Evolutionary conservation across 2,113 vertebrate species (phyloP).

Genomic region (Phalacrocorax pelagicus): DNA sequence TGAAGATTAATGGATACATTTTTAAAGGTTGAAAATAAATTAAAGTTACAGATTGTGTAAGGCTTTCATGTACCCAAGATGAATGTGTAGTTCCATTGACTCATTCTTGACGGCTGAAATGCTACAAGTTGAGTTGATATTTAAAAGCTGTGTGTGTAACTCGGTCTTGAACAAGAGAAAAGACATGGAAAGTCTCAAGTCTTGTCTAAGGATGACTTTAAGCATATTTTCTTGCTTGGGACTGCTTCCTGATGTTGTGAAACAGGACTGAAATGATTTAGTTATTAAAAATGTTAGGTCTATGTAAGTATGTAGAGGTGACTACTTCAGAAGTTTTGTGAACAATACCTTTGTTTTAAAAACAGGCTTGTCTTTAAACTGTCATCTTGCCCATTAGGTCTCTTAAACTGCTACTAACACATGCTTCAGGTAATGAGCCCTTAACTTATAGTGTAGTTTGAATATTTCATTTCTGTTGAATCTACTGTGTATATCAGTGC

Average conservation of each 20-base stretch:
- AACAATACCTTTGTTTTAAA: neutral
- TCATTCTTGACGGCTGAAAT: neutral
- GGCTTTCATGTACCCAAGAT: neutral
- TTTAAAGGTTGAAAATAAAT: neutral
- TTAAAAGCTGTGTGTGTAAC: neutral
- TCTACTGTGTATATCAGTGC: neutral
- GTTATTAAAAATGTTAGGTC: neutral
- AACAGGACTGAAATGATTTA: neutral
- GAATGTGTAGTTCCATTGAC: neutral
- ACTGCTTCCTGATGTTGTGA: neutral
- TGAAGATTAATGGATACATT: neutral
- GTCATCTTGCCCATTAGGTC: neutral
- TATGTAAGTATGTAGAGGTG: neutral
- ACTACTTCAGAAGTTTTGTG: neutral
- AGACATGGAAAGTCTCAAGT: neutral
- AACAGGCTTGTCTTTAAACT: neutral
- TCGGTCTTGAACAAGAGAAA: neutral
- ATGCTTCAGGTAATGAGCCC: neutral
- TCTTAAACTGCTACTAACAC: neutral
- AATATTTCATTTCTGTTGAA: neutral
- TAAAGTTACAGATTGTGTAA: neutral
- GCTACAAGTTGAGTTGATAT: neutral
- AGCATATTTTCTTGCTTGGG: neutral
- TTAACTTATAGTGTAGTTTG: neutral
- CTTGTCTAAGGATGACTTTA: neutral